Evolutionary conservation across 2,888 invertebrate genomes (phyloP).

Genomic region (Hypomecis punctinalis): DNA sequence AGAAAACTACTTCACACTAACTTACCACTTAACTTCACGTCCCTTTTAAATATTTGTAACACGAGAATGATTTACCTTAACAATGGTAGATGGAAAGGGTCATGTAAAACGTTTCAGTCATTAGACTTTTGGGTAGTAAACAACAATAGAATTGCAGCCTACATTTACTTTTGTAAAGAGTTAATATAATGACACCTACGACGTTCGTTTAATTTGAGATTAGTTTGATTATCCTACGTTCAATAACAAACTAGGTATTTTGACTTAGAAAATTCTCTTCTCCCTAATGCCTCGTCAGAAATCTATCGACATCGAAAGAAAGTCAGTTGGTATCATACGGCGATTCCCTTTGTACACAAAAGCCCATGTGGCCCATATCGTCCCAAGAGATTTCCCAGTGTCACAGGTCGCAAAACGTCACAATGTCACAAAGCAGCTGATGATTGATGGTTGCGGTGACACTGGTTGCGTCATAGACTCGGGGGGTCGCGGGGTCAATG

Average conservation of each 20-base stretch:
- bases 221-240: too few species aligned
- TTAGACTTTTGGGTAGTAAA: conserved; percentile 2
- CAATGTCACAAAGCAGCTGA: conserved; percentile 72
- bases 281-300: too few species aligned
- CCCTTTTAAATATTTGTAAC: conserved; percentile 8
- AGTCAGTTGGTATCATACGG: too few species aligned
- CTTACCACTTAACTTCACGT: background rate
- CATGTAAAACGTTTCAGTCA: conserved; percentile 12
- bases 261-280: too few species aligned
- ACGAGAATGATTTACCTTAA: background rate
- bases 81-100: conserved; percentile 14
- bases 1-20: conserved; percentile 19
- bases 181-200: background rate
- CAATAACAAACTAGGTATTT: too few species aligned
- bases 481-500: conserved; percentile 79
- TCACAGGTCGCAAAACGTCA: conserved; percentile 72
- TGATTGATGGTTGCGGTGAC: conserved; percentile 81
- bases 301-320: too few species aligned
- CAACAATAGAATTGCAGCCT: conserved; percentile 6
- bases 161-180: conserved; percentile 10
- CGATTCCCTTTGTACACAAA: too few species aligned
- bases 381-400: conserved; percentile 39
- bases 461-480: conserved; percentile 69
- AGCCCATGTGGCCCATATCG: conserved; percentile 6
- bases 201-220: too few species aligned